These are phyloP conservation scores for Drosophila maculinotata DNA, from an alignment of 2,888 invertebrate genomes.

Conservation along the genomic window DNA sequence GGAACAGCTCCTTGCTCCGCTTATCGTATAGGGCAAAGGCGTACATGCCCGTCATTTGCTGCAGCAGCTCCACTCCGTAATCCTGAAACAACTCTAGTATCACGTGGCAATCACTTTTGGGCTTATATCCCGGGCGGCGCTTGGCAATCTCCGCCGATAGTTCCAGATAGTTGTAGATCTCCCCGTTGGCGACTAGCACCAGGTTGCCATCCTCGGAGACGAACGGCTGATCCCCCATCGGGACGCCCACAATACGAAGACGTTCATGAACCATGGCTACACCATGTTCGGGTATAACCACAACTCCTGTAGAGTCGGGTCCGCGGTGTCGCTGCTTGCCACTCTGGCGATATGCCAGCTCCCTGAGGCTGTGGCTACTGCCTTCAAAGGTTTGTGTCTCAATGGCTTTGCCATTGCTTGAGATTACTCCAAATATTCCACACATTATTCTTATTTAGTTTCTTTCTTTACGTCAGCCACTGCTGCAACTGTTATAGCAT, in stretches of 20 bases:
- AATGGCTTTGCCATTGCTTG: conserved; percentile 77
- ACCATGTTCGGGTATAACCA: conserved; percentile 76
- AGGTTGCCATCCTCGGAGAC: conserved; percentile 77
- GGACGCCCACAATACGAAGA: conserved; percentile 81
- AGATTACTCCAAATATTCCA: conserved; percentile 84
- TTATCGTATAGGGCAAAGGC: conserved; percentile 84
- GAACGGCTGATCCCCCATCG: conserved; percentile 83
- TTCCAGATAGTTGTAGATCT: conserved; percentile 84
- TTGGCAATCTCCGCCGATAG: conserved; percentile 81
- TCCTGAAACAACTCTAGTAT: conserved; percentile 84
- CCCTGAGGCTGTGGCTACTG: conserved; percentile 74
- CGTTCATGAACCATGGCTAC: conserved; percentile 83
- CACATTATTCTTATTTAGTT: conserved; percentile 74
- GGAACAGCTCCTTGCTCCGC: conserved; percentile 73
- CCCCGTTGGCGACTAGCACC: conserved; percentile 84
- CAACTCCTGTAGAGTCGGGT: conserved; percentile 83
- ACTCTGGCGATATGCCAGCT: conserved; percentile 83
- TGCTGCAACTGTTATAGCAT: conserved; percentile 39
- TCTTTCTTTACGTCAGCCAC: background rate
- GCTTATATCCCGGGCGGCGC: conserved; percentile 76
- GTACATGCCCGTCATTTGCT: conserved; percentile 84
- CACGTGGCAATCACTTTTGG: conserved; percentile 84
- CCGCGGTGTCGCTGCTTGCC: conserved; percentile 84
- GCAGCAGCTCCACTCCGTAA: conserved; percentile 76
- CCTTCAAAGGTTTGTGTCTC: conserved; percentile 64